Base-by-base conservation (phyloP, 35 echinoderm and acorn worm genomes). In the Amphiura filiformis region DNA sequence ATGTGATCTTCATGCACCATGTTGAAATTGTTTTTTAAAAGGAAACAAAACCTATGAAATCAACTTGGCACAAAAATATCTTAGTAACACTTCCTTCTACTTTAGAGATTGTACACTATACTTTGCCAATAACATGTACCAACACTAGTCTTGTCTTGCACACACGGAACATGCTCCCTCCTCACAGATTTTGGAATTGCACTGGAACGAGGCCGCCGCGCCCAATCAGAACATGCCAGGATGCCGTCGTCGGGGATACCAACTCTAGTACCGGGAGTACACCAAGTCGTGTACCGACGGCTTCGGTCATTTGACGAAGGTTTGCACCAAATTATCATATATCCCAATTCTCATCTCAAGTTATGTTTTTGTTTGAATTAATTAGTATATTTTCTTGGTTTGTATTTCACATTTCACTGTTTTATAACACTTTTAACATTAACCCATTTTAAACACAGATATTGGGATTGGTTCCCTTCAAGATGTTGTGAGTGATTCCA, bases 361-460 rank as follows among this genome's bases (percentile, higher is more conserved):
- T 70, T 70, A 3, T 70, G 7, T 15, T n/a, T 70, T 18, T n/a
- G 26, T 70, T 52, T 52, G 7, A 20, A 52, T 52, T n/a, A n/a
- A 20, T 52, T 52, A 52, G 44, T 52, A 11, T 52, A 7, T 52
- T 11, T 11, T 52, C 20, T 7, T 52, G 44, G 7, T 52, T 7
- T 70, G 28, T 26, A 70, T 70, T 70, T 70, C 61, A 70, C 61
- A 70, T 70, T 70, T 70, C 61, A n/a, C 26, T 70, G 61, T 70
- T 70, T 15, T 18, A n/a, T 70, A 70, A 70, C 28, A 70, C 61
- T 26, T 23, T 70, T 20, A 11, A 11, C 20, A 52, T 70, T 70
- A 70, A 70, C 61, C 61, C 61, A 70, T 70, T 70, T 70, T 30
- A 11, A 70, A 70, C 61, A 70, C 61, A 70, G 61, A 52, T 70